Conservation (phyloP, 2,797 vertebrate species). For the Pempheris klunzingeri region DNA sequence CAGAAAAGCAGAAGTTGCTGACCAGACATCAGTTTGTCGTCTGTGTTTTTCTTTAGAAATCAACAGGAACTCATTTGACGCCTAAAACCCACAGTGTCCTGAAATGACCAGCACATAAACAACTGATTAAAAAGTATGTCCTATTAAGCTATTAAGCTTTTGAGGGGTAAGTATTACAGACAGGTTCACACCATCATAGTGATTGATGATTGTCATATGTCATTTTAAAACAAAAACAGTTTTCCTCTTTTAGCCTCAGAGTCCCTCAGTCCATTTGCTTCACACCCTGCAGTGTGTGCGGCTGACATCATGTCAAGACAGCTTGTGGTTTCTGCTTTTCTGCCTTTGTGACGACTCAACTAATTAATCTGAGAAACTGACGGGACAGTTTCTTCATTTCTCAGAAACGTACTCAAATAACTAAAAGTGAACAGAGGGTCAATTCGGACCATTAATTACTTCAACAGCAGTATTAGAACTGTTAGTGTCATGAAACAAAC, state of each 20-base stretch:
- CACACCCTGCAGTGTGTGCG: neutral
- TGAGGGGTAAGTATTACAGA: neutral
- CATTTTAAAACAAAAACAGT: neutral
- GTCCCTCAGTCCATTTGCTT: neutral
- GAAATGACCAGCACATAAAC: neutral
- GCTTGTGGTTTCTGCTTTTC: neutral
- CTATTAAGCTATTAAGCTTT: neutral
- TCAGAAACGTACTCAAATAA: neutral
- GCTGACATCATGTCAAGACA: neutral
- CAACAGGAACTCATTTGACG: neutral
- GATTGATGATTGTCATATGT: neutral
- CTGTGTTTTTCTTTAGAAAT: neutral
- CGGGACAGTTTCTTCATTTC: neutral
- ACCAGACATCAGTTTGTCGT: neutral
- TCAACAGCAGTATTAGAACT: neutral
- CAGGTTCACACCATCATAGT: neutral
- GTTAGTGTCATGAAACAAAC: no score
- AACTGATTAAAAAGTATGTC: neutral
- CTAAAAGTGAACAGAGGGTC: fast-evolving
- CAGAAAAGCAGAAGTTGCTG: constrained; percentile 29
- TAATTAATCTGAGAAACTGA: neutral
- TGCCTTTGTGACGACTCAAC: fast-evolving
- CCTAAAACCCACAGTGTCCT: constrained; percentile 2
- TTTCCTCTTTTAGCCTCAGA: neutral
- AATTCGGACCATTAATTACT: neutral